Percentiles rank a stretch among this genome's conserved stretches.
Evolutionary conservation across 1,140 invertebrate species (phyloP).

Genomic region (Drosophila nannoptera): DNA sequence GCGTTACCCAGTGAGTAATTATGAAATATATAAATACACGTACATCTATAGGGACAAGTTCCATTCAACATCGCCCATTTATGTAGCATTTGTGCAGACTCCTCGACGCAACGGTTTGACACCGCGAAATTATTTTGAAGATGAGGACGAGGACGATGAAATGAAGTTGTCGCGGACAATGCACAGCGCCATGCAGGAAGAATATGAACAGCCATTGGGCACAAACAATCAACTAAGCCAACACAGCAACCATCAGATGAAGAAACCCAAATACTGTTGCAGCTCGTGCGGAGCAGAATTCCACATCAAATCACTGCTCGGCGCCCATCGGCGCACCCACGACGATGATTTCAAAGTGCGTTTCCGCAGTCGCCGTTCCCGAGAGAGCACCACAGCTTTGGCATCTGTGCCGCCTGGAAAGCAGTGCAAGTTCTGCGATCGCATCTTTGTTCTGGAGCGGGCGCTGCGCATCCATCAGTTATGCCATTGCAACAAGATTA

Average conservation of each 20-base stretch:
- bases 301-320: conserved; percentile 56
- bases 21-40: not conserved
- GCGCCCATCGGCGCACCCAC: conserved; percentile 59
- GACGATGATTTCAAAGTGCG: conserved; percentile 60
- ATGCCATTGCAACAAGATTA: conserved; percentile 61
- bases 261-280: conserved; percentile 42
- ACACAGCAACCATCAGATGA: conserved; percentile 1
- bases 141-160: conserved; percentile 31
- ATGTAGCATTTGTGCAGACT: conserved; percentile 30
- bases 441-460: conserved; percentile 58
- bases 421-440: conserved; percentile 63
- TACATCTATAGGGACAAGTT: not conserved
- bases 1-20: conserved; percentile 26
- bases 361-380: conserved; percentile 13
- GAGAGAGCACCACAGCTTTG: conserved; percentile 31
- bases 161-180: conserved; percentile 13
- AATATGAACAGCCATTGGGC: conserved; percentile 6
- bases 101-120: conserved; percentile 59
- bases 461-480: conserved; percentile 61
- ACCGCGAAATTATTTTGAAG: conserved; percentile 34
- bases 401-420: conserved; percentile 3
- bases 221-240: conserved; percentile 14
- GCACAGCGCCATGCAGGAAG: conserved; percentile 16
- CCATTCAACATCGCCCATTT: no score
- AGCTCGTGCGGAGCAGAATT: conserved; percentile 50